Evolutionary conservation across 1,140 invertebrate genomes (phyloP).

Genomic region (Drosophila melanica): DNA sequence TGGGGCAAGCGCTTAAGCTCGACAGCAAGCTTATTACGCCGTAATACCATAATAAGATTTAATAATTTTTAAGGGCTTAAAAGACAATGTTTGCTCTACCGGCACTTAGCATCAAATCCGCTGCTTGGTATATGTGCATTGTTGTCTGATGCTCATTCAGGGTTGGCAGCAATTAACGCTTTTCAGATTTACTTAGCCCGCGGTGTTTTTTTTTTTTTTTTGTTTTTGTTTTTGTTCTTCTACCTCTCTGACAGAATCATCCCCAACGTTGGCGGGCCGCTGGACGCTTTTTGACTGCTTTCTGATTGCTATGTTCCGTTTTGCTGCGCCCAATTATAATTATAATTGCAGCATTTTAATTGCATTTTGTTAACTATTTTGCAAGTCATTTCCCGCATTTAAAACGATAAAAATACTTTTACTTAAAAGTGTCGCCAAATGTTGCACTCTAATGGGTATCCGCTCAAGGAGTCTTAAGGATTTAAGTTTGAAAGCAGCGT

Average conservation of each 20-base stretch:
- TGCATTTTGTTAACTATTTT: slow-evolving; percentile 64
- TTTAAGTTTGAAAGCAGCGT: not conserved
- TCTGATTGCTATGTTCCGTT: slow-evolving; percentile 46
- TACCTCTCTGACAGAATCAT: slow-evolving; percentile 35
- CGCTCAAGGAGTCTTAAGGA: not conserved
- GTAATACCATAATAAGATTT: not conserved
- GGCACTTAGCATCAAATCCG: slow-evolving; percentile 9
- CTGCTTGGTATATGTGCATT: slow-evolving; percentile 49
- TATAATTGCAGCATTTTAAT: slow-evolving; percentile 64
- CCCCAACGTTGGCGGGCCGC: slow-evolving; percentile 10
- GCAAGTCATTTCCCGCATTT: slow-evolving; percentile 56
- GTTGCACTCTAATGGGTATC: slow-evolving; percentile 37
- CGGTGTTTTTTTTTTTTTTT: slow-evolving; percentile 26
- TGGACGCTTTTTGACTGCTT: slow-evolving; percentile 56
- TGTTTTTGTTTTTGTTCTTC: too few species aligned
- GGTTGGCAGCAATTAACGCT: slow-evolving; percentile 57
- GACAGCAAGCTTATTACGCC: too few species aligned
- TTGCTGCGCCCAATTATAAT: slow-evolving; percentile 60
- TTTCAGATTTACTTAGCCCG: slow-evolving; percentile 58
- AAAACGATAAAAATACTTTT: slow-evolving; percentile 50
- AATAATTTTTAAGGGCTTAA: not conserved
- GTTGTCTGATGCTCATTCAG: slow-evolving; percentile 48
- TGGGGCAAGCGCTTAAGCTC: too few species aligned
- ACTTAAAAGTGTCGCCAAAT: slow-evolving; percentile 43
- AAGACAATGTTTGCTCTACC: slow-evolving; percentile 16